Evolutionary conservation across 2,797 vertebrate species (phyloP).

Genomic region (Merluccius polli): DNA sequence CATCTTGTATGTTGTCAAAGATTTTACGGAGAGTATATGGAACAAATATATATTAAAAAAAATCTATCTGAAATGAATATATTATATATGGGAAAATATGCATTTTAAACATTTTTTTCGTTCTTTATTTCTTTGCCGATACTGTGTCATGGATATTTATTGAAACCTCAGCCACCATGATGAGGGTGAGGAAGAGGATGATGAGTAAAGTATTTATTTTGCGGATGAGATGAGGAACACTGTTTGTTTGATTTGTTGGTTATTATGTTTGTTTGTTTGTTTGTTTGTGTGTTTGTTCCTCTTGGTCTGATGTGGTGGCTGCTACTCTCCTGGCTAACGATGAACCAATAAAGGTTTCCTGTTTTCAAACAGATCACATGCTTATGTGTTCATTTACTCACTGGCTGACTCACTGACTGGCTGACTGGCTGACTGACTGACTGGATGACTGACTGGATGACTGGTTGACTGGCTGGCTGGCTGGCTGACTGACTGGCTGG

Average conservation of each 20-base stretch:
- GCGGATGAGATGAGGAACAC: slow-evolving; percentile 54
- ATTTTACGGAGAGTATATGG: slow-evolving; percentile 73
- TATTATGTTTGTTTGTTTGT: not conserved
- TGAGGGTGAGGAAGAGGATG: slow-evolving; percentile 30
- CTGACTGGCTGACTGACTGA: no score
- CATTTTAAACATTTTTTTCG: slow-evolving; percentile 43
- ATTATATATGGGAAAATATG: slow-evolving; percentile 60
- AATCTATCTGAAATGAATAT: slow-evolving; percentile 65
- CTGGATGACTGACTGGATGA: no score
- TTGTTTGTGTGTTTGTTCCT: slow-evolving; percentile 52
- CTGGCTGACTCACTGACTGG: not conserved
- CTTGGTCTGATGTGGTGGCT: slow-evolving; percentile 63
- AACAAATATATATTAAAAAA: slow-evolving; percentile 61
- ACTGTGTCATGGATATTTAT: slow-evolving; percentile 19
- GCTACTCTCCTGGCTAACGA: slow-evolving; percentile 65
- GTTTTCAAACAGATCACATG: slow-evolving; percentile 56
- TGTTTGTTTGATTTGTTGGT: slow-evolving; percentile 50
- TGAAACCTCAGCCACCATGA: slow-evolving; percentile 33
- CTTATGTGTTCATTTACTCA: not conserved
- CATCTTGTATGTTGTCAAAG: slow-evolving; percentile 73
- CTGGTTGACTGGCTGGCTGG: not conserved
- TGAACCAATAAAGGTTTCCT: slow-evolving; percentile 75
- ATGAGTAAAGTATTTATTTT: slow-evolving; percentile 67
- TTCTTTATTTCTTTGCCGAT: slow-evolving; percentile 52
- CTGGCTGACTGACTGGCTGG: not conserved